These are phyloP conservation scores for Lophotriccus pileatus DNA, from an alignment of 2,797 vertebrate genomes.

Conservation along the genomic window DNA sequence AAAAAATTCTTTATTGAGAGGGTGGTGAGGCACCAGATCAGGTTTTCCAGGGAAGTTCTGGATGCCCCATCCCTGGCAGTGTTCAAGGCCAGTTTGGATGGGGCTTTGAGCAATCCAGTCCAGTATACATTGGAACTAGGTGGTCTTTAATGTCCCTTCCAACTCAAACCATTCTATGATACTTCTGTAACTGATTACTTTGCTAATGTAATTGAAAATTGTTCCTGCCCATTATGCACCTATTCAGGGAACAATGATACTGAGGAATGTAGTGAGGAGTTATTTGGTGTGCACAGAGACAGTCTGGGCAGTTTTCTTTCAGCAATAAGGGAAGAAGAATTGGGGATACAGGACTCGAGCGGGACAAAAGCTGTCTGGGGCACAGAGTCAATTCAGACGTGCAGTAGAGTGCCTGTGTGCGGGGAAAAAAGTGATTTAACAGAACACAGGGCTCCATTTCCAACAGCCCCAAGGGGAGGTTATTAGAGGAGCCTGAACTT, in stretches of 20 bases:
- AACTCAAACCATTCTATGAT: background rate
- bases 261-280: background rate
- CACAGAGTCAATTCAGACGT: background rate
- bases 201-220: background rate
- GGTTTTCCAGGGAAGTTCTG: background rate
- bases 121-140: rapidly evolving
- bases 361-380: background rate
- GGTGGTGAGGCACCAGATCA: background rate
- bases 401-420: rapidly evolving
- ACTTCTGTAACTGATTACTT: background rate
- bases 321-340: background rate
- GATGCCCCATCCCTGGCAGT: background rate
- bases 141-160: background rate
- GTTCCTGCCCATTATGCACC: background rate
- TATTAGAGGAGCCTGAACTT: background rate
- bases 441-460: background rate
- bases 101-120: background rate
- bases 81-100: background rate
- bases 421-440: background rate
- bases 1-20: background rate
- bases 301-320: background rate
- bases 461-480: rapidly evolving
- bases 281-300: rapidly evolving
- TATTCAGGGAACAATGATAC: background rate
- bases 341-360: background rate